Evolutionary conservation across 2,888 invertebrate genomes (phyloP).

Genomic region (Tubulanus polymorphus): DNA sequence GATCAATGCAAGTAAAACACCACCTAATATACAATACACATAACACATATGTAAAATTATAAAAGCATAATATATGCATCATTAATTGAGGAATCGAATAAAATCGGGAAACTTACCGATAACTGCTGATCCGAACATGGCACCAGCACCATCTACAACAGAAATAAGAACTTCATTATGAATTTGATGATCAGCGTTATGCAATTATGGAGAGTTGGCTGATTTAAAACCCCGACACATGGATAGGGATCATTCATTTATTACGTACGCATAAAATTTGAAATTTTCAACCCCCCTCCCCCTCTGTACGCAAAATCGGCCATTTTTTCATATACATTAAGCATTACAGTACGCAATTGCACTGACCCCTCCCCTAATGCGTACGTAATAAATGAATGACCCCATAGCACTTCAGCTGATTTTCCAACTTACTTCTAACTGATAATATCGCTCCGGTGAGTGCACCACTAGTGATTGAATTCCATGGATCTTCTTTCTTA

Average conservation of each 20-base stretch:
- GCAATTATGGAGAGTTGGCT: too few relatives aligned
- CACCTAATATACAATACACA: slow-evolving; percentile 54
- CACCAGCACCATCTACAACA: slow-evolving; percentile 56
- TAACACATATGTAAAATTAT: background rate
- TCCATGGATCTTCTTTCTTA: slow-evolving; percentile 98
- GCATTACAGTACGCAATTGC: too few relatives aligned
- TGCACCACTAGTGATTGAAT: slow-evolving; percentile 66
- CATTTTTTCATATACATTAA: too few relatives aligned
- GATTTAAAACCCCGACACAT: too few relatives aligned
- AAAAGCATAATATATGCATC: background rate
- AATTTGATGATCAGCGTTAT: too few relatives aligned
- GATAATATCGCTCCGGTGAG: slow-evolving; percentile 94
- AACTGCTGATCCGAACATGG: slow-evolving; percentile 82
- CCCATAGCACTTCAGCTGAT: too few relatives aligned
- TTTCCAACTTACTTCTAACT: slow-evolving; percentile 77
- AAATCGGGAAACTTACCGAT: slow-evolving; percentile 63
- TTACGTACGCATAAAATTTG: too few relatives aligned
- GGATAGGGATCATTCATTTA: too few relatives aligned
- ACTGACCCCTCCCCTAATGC: too few relatives aligned
- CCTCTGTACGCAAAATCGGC: too few relatives aligned
- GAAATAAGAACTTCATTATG: slow-evolving; percentile 9
- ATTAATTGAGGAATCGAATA: background rate
- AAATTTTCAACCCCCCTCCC: too few relatives aligned
- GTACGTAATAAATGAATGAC: too few relatives aligned
- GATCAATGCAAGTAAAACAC: slow-evolving; percentile 89